A percentile compares a stretch with the other conserved stretches of the same genome.
Evolutionary conservation across 2,888 invertebrate genomes (phyloP).

Genomic region (Eupithecia vulgata): DNA sequence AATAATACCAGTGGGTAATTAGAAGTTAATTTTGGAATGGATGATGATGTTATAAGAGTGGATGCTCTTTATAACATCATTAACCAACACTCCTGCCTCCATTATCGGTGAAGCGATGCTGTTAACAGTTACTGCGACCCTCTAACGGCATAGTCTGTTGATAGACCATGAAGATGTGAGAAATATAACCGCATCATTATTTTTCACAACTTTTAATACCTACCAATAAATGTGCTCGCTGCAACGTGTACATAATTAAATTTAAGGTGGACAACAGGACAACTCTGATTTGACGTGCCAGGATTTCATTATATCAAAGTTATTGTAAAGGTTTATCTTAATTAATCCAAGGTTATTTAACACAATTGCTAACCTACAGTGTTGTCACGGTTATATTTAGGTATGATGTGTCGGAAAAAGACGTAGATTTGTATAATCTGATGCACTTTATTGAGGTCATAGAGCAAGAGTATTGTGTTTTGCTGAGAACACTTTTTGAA

Average conservation of each 20-base stretch:
- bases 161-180: conserved; percentile 33
- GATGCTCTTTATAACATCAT: not conserved
- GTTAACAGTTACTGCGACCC: conserved; percentile 43
- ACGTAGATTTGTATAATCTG: conserved; percentile 32
- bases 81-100: conserved; percentile 29
- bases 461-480: conserved; percentile 58
- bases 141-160: conserved; percentile 41
- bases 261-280: not conserved
- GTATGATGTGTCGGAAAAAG: conserved; percentile 40
- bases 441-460: conserved; percentile 58
- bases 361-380: conserved; percentile 28
- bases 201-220: not conserved
- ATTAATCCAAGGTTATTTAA: conserved; percentile 30
- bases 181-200: conserved; percentile 11
- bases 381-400: conserved; percentile 45
- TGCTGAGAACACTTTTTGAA: conserved; percentile 61
- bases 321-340: conserved; percentile 15
- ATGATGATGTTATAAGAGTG: not conserved
- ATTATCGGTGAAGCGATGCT: conserved; percentile 39
- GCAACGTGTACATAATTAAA: not conserved
- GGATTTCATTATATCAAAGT: not conserved
- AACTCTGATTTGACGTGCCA: not conserved
- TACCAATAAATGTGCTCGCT: not conserved
- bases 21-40: not conserved
- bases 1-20: not conserved